Evolutionary conservation across 35 echinoderm and acorn worm species (phyloP), one percentile per base, ranked within the genome.

Genomic region (Chiridota heheva): DNA sequence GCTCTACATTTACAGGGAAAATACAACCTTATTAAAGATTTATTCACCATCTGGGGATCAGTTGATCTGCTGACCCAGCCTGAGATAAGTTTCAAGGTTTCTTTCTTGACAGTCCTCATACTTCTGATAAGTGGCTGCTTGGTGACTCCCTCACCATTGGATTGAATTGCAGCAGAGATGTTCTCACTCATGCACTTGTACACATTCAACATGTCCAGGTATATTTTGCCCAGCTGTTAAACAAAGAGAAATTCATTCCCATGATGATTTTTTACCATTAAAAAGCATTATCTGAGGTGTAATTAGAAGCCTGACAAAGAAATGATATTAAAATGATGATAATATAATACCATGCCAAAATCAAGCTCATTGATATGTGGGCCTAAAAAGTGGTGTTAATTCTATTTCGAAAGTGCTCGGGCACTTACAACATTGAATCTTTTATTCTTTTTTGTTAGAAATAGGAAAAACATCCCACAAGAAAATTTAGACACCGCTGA

Each of bases 101-200:
- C 94, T 57, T 97, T 97, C 81, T 91, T 97, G 28, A 97, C 94
- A 3, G 94, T 97, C 24, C 88, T 82, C 88, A 97, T 97, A 66
- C 89, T 91, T 64, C 94, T 47, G 39, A 97, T 97, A n/a, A 97
- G 57, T 4, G 89, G 94, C 30, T 91, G 89, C 61, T 97, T 97
- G 16, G 94, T 97, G 39, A 91, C 94, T 25, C 47, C 55, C 55
- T 91, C 94, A 32, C 94, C 94, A 51, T 90, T 91, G 67, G 78
- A 64, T 29, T 79, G 74, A 5, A 97, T 97, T 12, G 94, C 94
- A 76, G 63, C 80, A 3, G 94, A 97, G 80, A 97, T 91, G 66
- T 97, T 97, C 36, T 97, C 94, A 85, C 94, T 97, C 94, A 97
- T 97, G 40, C 94, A 97, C 63, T 91, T 97, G 84, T 97, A 97